Conservation (phyloP, 2,797 vertebrate species). For the Onychomys arenicola region DNA sequence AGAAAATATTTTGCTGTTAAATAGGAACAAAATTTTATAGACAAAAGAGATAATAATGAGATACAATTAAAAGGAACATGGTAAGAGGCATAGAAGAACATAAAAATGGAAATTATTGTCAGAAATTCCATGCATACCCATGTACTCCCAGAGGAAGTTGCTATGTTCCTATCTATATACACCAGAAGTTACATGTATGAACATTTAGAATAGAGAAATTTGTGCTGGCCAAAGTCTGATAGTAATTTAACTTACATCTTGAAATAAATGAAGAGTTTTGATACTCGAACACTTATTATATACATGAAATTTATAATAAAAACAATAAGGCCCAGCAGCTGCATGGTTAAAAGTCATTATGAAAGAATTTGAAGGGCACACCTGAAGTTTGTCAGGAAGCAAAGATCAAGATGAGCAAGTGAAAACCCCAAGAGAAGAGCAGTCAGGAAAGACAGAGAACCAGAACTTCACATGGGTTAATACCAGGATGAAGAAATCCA, state of each 20-base stretch:
- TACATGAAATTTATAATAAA: conserved; percentile 39
- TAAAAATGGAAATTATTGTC: not conserved
- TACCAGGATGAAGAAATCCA: conserved; percentile 10
- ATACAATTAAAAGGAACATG: not conserved
- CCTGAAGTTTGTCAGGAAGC: not conserved
- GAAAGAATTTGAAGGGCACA: not conserved
- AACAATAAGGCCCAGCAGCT: not conserved
- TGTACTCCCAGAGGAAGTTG: not conserved
- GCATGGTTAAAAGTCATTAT: not conserved
- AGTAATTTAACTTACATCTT: not conserved
- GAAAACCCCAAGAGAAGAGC: conserved; percentile 7
- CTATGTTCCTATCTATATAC: not conserved
- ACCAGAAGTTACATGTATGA: not conserved
- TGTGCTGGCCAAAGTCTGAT: not conserved
- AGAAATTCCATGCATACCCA: conserved; percentile 16
- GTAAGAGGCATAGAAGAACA: not conserved
- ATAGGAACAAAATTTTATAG: not conserved
- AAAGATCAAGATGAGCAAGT: not conserved
- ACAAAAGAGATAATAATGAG: conserved; percentile 26
- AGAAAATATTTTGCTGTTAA: conserved; percentile 35
- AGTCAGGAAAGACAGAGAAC: not conserved
- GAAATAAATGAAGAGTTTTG: not conserved
- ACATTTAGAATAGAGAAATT: not conserved
- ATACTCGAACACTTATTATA: conserved; percentile 29
- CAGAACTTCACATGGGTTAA: not conserved